These are phyloP conservation scores for Masticophis lateralis DNA, from an alignment of 2,797 vertebrate genomes.

Conservation along the genomic window DNA sequence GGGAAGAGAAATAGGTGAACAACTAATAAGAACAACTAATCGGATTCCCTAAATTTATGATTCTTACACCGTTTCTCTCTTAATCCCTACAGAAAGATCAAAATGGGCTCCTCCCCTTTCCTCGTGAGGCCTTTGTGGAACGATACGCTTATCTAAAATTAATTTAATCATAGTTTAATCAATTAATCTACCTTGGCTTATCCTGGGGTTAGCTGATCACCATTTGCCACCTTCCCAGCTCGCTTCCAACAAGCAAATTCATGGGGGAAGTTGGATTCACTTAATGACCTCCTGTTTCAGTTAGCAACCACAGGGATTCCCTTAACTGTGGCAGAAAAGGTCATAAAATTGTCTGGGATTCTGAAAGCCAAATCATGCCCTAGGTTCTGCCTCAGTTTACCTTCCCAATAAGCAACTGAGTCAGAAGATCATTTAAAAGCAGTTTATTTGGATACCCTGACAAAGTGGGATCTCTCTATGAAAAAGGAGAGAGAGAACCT, in stretches of 20 bases:
- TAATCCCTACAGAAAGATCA: not conserved
- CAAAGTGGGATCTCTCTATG: no score
- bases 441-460: no score
- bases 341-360: not conserved
- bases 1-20: not conserved
- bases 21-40: not conserved
- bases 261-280: no score
- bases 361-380: no score
- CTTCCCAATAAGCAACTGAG: no score
- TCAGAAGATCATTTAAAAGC: no score
- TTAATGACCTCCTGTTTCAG: no score
- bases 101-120: not conserved
- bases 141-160: not conserved
- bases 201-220: not conserved
- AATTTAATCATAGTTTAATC: not conserved
- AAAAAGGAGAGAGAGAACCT: no score
- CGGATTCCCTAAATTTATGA: not conserved
- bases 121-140: not conserved
- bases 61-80: not conserved
- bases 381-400: no score
- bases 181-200: not conserved
- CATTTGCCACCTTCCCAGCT: no score
- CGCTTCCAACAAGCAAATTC: no score
- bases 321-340: not conserved
- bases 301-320: not conserved